Conservation (phyloP, 2,888 invertebrate genomes). For the Patella pellucida region DNA sequence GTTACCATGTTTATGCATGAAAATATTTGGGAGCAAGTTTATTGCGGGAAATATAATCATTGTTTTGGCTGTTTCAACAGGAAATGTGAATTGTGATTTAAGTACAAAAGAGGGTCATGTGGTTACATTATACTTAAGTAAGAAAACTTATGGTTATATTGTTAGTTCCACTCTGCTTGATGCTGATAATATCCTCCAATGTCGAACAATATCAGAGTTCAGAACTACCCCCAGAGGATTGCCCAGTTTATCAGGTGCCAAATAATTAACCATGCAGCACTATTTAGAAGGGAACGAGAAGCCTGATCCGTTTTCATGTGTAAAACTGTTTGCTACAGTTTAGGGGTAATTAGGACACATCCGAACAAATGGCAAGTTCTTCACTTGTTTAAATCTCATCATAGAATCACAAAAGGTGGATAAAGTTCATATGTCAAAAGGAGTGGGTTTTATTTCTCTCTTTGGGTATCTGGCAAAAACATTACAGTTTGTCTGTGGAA, state of each 20-base stretch:
- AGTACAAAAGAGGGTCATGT: too few relatives aligned
- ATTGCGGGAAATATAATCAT: too few relatives aligned
- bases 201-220: conserved; percentile 1
- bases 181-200: conserved; percentile 2
- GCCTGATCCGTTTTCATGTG: neutral
- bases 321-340: neutral
- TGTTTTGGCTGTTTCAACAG: too few relatives aligned
- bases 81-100: too few relatives aligned
- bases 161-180: neutral
- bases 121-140: too few relatives aligned
- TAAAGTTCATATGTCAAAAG: conserved; percentile 11
- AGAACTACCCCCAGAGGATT: conserved; percentile 3
- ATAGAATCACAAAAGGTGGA: conserved; percentile 10
- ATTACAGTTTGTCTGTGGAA: neutral
- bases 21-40: too few relatives aligned
- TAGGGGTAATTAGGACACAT: conserved; percentile 6
- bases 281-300: neutral
- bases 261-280: neutral
- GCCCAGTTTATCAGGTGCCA: conserved; percentile 1
- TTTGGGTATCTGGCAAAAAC: neutral
- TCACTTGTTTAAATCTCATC: conserved; percentile 11
- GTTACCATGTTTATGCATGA: too few relatives aligned
- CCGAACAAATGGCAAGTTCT: conserved; percentile 5
- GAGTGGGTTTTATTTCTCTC: conserved; percentile 7
- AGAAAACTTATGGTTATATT: neutral